Percentiles rank a stretch among this genome's conserved stretches.
Evolutionary conservation across 30 jellyfish, hydroid and myxozoan species (phyloP).

Genomic region (Clytia hemisphaerica): DNA sequence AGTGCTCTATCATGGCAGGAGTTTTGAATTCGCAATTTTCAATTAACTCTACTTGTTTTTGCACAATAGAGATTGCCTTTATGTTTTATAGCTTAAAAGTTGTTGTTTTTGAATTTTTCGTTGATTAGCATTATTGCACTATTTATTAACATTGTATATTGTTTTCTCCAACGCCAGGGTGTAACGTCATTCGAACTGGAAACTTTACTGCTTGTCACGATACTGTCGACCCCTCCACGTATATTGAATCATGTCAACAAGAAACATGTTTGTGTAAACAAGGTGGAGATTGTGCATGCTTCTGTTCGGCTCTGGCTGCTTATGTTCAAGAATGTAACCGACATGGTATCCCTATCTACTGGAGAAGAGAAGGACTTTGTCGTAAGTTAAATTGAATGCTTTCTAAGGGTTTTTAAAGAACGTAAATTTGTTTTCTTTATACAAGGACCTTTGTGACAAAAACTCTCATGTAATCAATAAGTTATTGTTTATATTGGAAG

Average conservation of each 20-base stretch:
- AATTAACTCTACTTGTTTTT: too few species aligned
- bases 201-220: constrained; percentile 87
- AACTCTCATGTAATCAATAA: neutral
- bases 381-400: constrained; percentile 41
- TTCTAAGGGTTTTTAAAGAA: too few species aligned
- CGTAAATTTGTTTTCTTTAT: too few species aligned
- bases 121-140: too few species aligned
- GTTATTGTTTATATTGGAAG: too few species aligned
- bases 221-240: constrained; percentile 69
- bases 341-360: constrained; percentile 76
- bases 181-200: constrained; percentile 67
- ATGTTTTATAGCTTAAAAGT: too few species aligned
- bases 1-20: too few species aligned
- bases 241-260: constrained; percentile 79
- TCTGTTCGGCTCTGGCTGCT: constrained; percentile 91
- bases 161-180: constrained; percentile 35
- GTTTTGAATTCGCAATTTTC: too few species aligned
- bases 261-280: constrained; percentile 88
- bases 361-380: constrained; percentile 98
- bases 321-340: constrained; percentile 97
- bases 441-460: too few species aligned
- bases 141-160: too few species aligned
- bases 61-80: too few species aligned
- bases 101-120: too few species aligned
- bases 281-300: constrained; percentile 99